Base-by-base conservation (phyloP, 2,113 vertebrate species). In the Cathartes aura region DNA sequence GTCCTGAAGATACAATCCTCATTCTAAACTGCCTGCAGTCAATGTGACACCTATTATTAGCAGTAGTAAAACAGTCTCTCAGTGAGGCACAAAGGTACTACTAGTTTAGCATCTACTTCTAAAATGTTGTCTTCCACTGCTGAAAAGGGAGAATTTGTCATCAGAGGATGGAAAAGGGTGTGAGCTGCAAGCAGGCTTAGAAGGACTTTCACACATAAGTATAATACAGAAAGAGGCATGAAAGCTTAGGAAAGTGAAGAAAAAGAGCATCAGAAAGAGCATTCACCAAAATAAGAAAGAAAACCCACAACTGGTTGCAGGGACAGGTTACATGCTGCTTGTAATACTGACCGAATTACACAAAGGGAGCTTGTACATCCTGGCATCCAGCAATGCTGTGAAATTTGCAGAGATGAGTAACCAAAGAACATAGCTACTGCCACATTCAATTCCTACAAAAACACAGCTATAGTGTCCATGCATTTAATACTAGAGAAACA, bases 21-120 rank as follows among this genome's bases (percentile, higher is more conserved):
- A 0, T 48, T 76, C 70, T 62, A 8, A 72, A 68, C 22, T 60
- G 88, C 75, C 83, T 74, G 81, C 82, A 83, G n/a, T 80, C 91
- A 87, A 17, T 75, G 81, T 95, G 93, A 96, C 95, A 87, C 67
- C 80, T 89, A 93, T 82, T 93, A 94, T 94, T 92, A 96, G 91
- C 73, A 82, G 89, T 53, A 75, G 81, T 40, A 56, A 60, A 67
- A 68, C 23, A 43, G 64, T 64, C 47, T 50, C 59, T 71, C 72
- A 13, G 48, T 30, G 59, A 91, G 70, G 58, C 70, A 89, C 43
- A 75, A 85, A 91, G 36, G 68, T 76, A 82, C 24, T 4, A 40
- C 23, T 50, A 47, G 62, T 42, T 95, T 81, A 85, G 64, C 43
- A 74, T 58, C 70, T 60, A 38, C 84, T 89, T 89, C 81, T 56